Base-by-base conservation (phyloP, 2,888 invertebrate genomes). In the Pollenia angustigena region DNA sequence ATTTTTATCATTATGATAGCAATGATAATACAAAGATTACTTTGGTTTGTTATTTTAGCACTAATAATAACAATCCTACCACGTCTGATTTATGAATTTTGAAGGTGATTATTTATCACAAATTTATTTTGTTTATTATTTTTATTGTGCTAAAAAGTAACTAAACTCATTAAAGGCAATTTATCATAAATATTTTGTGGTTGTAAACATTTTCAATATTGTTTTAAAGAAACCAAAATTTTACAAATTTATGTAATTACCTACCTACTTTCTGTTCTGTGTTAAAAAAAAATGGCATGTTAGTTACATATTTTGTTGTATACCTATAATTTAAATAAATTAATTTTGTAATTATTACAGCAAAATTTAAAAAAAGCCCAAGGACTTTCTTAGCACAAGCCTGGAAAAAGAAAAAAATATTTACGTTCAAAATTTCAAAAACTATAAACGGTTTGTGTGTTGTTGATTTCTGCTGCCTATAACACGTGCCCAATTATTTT, bases 251-350 rank as follows among this genome's bases (percentile, higher is more conserved):
- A 6, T 16, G 12, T 2, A 23, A 23, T 23, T 23, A 23, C 23
- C 23, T 23, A 23, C 23, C 23, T 2, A 23, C 23, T 23, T 23
- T 23, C 23, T 2, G 23, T 23, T 2, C 23, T 23, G 40, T 18
- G 3, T 68, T 10, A 12, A 23, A 42, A 7, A 71, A 42, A 54
- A 54, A 11, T 69, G 54, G 69, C 52, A 69, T 69, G 69, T 71
- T 42, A 10, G 32, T 12, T 2, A 2, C 23, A 69, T 42, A 12
- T 48, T 60, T 18, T 32, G 32, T 74, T 32, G 8, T 40, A 16
- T 18, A 18, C 18, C 18, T 12, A 40, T 58, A 48, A 50, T 75
- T 62, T 50, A 18, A 75, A 75, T 60, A 64, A 71, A 71, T 71
- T 54, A 52, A 44, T 71, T 71, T 54, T 18, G 8, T 14, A 52